Base-by-base conservation (phyloP, 2,113 vertebrate species). In the Cryptomyrus ogoouensis region DNA sequence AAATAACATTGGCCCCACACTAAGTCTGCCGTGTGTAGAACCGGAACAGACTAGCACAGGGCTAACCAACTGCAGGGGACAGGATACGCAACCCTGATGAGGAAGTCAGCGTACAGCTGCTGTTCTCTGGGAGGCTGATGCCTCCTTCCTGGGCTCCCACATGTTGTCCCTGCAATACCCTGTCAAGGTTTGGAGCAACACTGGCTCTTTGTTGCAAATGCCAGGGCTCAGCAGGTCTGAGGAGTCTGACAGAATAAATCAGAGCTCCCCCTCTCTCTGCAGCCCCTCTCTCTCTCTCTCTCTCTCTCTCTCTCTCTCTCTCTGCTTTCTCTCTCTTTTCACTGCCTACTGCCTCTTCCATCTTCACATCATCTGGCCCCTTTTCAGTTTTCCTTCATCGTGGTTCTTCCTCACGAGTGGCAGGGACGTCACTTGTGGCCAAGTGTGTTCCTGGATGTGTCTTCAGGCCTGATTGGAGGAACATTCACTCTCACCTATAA, bases 161-260 rank as follows among this genome's bases (percentile, higher is more conserved):
- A 53, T 35, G 49, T 87, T 10, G 15, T 56, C 2, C 10, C 27
- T 87, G 27, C 46, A 27, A 5, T 87, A 19, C n/a, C 27, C 85
- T 39, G 49, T 87, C 85, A 87, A 53, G 49, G 85, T 50, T 47
- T 50, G 85, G 49, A 35, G 85, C 85, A 87, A 52, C 47, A 52
- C n/a, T 87, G 49, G 10, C 85, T 56, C 85, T 87, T 87, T 87
- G 49, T 56, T 53, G 85, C 46, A 27, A 52, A 31, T 53, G 47
- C 85, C 85, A 87, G 46, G 27, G n/a, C 49, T n/a, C 47, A 52
- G 49, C 24, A 87, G 24, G 47, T 52, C 21, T 35, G 46, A 87
- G 27, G 49, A 87, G 85, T 46, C 13, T 87, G 21, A 31, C 27
- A 87, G 85, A 87, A 53, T 87, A 15, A 46, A 87, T 27, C 58